phyloP scores from a whole-genome alignment of 2,113 vertebrate genomes.

The Garra rufa region DNA sequence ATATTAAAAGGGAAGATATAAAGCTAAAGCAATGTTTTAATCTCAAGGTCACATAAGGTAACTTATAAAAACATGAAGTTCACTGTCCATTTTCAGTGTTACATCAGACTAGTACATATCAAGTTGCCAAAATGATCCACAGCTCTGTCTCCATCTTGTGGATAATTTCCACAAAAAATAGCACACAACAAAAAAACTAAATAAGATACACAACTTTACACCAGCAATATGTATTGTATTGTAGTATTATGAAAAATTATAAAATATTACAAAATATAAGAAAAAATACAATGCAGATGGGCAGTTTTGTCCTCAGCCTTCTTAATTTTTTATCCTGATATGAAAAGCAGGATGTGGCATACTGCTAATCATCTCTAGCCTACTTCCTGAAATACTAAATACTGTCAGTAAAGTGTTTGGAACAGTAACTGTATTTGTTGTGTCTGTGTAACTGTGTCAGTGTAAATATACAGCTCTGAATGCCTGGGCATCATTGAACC shows the following conservation, averaged over 20 bases:
- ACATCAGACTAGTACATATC: no score
- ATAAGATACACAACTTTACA: not conserved
- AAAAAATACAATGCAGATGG: not conserved
- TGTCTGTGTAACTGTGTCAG: not conserved
- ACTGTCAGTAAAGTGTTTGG: not conserved
- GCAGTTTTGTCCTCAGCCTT: not conserved
- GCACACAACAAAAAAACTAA: no score
- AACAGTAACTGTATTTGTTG: not conserved
- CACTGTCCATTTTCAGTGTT: not conserved
- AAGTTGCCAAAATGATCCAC: not conserved
- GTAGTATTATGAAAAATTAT: not conserved
- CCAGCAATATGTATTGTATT: not conserved
- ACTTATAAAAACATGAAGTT: not conserved
- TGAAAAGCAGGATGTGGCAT: not conserved
- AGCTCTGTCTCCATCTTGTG: conserved; percentile 36
- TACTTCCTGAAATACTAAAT: not conserved
- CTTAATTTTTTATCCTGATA: not conserved
- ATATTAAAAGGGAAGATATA: not conserved
- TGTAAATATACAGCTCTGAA: not conserved
- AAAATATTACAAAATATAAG: not conserved
- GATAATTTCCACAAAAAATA: not conserved
- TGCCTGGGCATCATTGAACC: not conserved
- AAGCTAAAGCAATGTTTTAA: not conserved
- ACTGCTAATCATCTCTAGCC: not conserved
- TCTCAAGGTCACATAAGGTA: not conserved